A percentile compares a stretch with the other conserved stretches of the same genome.
phyloP scores from a whole-genome alignment of 2,888 invertebrate species.

The Heliconius aoede region DNA sequence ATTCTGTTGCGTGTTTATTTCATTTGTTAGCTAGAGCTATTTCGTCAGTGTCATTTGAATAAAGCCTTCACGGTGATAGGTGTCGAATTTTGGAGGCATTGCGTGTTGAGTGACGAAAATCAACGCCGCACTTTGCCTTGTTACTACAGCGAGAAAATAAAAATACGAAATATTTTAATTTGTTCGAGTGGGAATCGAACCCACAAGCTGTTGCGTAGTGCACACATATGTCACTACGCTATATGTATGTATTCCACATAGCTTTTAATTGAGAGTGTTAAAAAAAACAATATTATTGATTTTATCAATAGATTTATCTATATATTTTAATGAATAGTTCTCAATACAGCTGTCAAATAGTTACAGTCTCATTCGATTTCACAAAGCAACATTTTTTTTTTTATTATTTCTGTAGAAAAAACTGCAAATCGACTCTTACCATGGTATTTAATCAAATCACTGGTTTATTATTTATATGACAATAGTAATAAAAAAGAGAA shows the following conservation, averaged over 20 bases:
- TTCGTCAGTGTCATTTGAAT: too few relatives aligned
- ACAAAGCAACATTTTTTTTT: constrained; percentile 61
- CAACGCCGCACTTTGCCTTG: not conserved
- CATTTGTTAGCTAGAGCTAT: too few relatives aligned
- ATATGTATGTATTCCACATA: too few relatives aligned
- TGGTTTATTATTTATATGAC: constrained; percentile 45
- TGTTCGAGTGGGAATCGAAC: not conserved
- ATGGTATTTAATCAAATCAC: constrained; percentile 65
- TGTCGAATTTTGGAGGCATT: not conserved
- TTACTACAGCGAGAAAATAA: not conserved
- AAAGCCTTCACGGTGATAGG: not conserved
- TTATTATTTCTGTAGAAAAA: constrained; percentile 63
- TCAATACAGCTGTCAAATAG: constrained; percentile 78
- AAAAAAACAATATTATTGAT: constrained; percentile 63
- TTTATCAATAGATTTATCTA: constrained; percentile 84
- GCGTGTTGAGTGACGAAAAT: not conserved
- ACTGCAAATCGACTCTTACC: constrained; percentile 67
- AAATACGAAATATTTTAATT: not conserved
- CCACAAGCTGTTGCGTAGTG: too few relatives aligned
- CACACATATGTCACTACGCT: too few relatives aligned
- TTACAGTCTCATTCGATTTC: constrained; percentile 71
- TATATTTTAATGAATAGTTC: constrained; percentile 83
- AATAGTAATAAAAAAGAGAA: not conserved
- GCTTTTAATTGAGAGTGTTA: not conserved
- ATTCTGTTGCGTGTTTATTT: not conserved